Evolutionary conservation across 2,888 invertebrate genomes (phyloP), one percentile per base, ranked within the genome.

Genomic region (Cylloceria caligata): DNA sequence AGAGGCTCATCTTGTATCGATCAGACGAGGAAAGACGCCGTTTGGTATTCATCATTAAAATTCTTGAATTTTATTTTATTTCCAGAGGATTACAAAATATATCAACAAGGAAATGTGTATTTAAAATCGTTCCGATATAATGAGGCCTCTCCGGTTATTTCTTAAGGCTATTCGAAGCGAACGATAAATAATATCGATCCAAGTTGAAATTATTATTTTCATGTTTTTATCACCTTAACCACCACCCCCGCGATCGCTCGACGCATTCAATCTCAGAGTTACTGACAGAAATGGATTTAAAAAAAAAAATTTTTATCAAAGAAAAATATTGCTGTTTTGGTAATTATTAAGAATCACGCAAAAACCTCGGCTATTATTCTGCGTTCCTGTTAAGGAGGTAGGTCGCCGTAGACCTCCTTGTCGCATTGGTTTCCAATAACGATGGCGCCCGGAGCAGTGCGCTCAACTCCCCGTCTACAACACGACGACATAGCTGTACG

Each of bases 311-410:
- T 30, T 9, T 55, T n/a, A n/a, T n/a, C n/a, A n/a, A 45, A 45
- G 55, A 42, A 80, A 60, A 65, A 67, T 65, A 30, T 21, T 64
- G 7, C 34, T 34, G 49, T 72, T 72, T 71, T 75, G 71, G 62
- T 85, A n/a, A n/a, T n/a, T 80, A 83, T 82, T 65, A 78, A 81
- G 72, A 76, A 85, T 77, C 67, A 24, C 24, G 69, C 19, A 72
- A 83, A n/a, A 73, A 72, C 83, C 86, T 73, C 85, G 83, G 84
- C 72, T 67, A 79, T 84, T 80, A 80, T 91, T 84, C 89, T 90
- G 87, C 55, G 83, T 85, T 84, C 89, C 90, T 91, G 87, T 87
- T 89, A 87, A 87, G 86, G 87, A 88, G 86, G 86, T 88, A 88
- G 83, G 81, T 68, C 81, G 81, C 73, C 60, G 85, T 84, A 87